Evolutionary conservation across 1,140 invertebrate genomes (phyloP).

Genomic region (Heliconius himera): DNA sequence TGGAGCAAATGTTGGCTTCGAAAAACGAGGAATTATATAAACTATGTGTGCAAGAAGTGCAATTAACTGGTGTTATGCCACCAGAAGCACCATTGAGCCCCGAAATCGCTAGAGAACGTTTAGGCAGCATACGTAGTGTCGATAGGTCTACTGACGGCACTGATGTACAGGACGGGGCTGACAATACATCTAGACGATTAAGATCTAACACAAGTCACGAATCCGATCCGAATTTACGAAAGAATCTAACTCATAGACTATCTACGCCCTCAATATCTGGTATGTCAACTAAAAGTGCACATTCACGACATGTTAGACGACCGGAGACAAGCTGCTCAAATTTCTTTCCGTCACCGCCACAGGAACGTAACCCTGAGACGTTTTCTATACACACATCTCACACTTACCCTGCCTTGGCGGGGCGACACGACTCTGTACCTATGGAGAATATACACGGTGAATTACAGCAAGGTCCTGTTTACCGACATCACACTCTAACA

Average conservation of each 20-base stretch:
- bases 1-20: constrained; percentile 83
- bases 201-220: constrained; percentile 52
- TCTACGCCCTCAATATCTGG: constrained; percentile 77
- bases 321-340: constrained; percentile 73
- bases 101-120: constrained; percentile 82
- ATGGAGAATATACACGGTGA: constrained; percentile 62
- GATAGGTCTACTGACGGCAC: constrained; percentile 66
- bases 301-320: constrained; percentile 63
- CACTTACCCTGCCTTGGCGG: constrained; percentile 70
- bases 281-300: constrained; percentile 66
- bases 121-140: constrained; percentile 65
- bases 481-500: constrained; percentile 75
- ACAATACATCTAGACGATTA: constrained; percentile 62
- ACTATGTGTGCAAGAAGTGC: constrained; percentile 91
- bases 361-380: constrained; percentile 69
- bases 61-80: constrained; percentile 91
- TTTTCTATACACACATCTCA: constrained; percentile 75
- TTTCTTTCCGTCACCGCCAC: constrained; percentile 73
- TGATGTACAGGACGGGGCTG: constrained; percentile 70
- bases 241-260: constrained; percentile 68
- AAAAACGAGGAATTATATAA: constrained; percentile 91
- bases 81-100: constrained; percentile 90
- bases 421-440: constrained; percentile 51
- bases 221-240: constrained; percentile 62
- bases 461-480: constrained; percentile 58